phyloP scores from a whole-genome alignment of 2,888 invertebrate species.

The Pyrrhosoma nymphula region DNA sequence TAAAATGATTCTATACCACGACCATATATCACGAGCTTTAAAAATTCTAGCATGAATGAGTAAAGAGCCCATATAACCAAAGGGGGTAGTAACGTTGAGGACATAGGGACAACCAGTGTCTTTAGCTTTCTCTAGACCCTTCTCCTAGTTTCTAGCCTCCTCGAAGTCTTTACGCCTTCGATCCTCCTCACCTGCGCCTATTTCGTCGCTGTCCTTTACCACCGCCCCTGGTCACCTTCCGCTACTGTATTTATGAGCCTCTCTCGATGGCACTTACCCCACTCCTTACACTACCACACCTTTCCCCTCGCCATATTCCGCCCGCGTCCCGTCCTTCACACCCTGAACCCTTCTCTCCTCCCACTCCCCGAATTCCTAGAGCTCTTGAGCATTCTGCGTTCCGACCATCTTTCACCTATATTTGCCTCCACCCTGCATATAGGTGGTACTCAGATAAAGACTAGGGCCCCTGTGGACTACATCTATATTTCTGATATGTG shows the following conservation, averaged over 20 bases:
- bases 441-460: no score
- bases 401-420: background rate
- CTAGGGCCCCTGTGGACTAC: no score
- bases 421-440: background rate
- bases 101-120: background rate
- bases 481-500: no score
- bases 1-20: no score
- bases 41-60: no score
- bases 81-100: background rate
- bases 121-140: background rate
- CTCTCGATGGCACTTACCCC: background rate
- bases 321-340: background rate
- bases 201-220: background rate
- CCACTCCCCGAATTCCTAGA: background rate
- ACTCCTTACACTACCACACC: background rate
- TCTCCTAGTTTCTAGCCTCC: background rate
- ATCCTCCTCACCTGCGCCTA: background rate
- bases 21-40: no score
- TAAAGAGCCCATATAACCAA: background rate
- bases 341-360: background rate
- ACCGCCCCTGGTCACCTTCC: background rate
- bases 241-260: conserved; percentile 11
- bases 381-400: background rate
- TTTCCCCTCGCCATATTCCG: background rate
- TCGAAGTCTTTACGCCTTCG: background rate